These are phyloP conservation scores for Anthoscopus minutus DNA, from an alignment of 2,113 vertebrate genomes.

Conservation along the genomic window DNA sequence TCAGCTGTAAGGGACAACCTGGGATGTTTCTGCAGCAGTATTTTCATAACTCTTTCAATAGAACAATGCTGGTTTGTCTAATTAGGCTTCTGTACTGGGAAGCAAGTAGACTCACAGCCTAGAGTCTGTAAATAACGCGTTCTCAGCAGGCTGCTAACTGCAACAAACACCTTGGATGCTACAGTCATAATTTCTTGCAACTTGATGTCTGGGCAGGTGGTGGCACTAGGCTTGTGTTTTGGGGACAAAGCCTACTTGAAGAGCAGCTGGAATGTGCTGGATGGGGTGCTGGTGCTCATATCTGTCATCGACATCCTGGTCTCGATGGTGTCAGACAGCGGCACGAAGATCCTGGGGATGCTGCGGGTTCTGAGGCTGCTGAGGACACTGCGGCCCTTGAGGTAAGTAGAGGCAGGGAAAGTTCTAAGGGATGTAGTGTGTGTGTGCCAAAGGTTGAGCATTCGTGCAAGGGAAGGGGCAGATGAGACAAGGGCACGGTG, in stretches of 20 bases:
- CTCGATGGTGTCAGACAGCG: conserved; percentile 89
- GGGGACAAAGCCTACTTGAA: conserved; percentile 90
- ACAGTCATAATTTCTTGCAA: conserved; percentile 22
- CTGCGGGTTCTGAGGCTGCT: conserved; percentile 89
- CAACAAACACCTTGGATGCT: background rate
- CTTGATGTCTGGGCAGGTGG: conserved; percentile 78
- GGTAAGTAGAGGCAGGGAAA: conserved; percentile 65
- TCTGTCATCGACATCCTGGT: conserved; percentile 95
- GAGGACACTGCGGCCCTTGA: conserved; percentile 88
- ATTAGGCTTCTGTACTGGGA: conserved; percentile 22
- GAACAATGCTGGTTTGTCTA: conserved; percentile 14
- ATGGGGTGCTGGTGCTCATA: conserved; percentile 94
- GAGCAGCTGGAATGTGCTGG: conserved; percentile 96
- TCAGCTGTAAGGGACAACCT: background rate
- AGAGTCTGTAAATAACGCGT: conserved; percentile 1
- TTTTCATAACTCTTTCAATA: conserved; percentile 5
- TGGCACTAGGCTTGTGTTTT: conserved; percentile 89
- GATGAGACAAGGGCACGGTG: rapidly evolving
- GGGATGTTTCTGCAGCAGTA: background rate
- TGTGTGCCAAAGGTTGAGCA: background rate
- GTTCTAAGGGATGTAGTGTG: background rate
- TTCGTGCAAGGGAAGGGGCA: background rate
- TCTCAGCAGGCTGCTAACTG: conserved; percentile 3
- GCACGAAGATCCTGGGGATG: conserved; percentile 97
- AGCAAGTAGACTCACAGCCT: background rate